Conservation (phyloP, 2,113 vertebrate genomes). For the Bungarus multicinctus region DNA sequence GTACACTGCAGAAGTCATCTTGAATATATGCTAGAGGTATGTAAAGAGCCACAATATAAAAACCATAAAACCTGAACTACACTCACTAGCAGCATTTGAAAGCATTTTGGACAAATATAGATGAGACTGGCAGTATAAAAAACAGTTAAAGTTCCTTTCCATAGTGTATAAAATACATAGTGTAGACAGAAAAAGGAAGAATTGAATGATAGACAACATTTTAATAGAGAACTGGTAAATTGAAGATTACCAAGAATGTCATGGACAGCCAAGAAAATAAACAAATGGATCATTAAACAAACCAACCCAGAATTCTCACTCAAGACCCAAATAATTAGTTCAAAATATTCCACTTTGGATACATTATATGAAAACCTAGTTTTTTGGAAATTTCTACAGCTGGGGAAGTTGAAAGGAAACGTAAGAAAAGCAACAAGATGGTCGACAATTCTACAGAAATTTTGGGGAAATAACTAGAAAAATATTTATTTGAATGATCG, state of each 20-base stretch:
- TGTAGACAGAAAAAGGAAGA: background rate
- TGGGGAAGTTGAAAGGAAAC: background rate
- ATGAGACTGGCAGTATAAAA: background rate
- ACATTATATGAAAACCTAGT: background rate
- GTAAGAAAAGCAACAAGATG: background rate
- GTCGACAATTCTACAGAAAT: background rate
- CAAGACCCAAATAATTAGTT: background rate
- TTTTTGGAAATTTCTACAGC: background rate
- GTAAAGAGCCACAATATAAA: background rate
- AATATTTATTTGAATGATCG: background rate
- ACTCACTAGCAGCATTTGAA: background rate
- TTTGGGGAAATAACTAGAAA: background rate
- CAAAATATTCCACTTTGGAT: background rate
- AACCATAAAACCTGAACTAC: background rate
- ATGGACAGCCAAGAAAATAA: background rate
- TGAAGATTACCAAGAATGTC: background rate
- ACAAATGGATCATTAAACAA: background rate
- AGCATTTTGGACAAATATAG: background rate
- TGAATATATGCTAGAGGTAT: background rate
- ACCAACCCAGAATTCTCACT: background rate
- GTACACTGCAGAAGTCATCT: background rate
- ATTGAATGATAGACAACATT: background rate
- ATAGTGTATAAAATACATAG: background rate
- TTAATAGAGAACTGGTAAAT: background rate
- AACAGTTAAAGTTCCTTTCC: background rate